Base-by-base conservation (phyloP, 1,140 invertebrate species). In the Drosophila subpulchrella region DNA sequence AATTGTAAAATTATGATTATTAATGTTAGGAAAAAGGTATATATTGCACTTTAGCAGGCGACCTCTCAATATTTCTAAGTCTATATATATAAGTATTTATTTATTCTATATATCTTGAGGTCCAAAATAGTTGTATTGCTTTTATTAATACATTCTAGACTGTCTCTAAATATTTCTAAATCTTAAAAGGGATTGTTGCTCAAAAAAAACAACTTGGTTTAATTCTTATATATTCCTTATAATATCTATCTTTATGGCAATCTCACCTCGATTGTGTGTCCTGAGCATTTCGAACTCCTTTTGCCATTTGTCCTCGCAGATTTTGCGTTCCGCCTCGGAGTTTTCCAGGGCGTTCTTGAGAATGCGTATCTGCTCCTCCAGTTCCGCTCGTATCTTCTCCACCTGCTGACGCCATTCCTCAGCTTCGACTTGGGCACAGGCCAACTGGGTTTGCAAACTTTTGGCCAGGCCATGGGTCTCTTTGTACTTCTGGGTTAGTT, bases 201-300 rank as follows among this genome's bases (percentile, higher is more conserved):
- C n/a, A n/a, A n/a, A n/a, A n/a, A n/a, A n/a, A n/a, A n/a, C n/a
- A n/a, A n/a, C n/a, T n/a, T n/a, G n/a, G n/a, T n/a, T n/a, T n/a
- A n/a, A 27, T 27, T 27, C 0, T 27, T 4, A 0, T 13, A 39
- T 39, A 20, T 39, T n/a, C 41, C 1, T 1, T 7, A 36, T 8
- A 3, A 36, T 8, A 20, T 13, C 11, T 39, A 5, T 13, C 38
- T 39, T n/a, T 39, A 13, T 13, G 5, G 13, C 32, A 24, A 0
- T 34, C 17, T 7, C 20, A 91, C 91, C 83, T 80, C 79, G 55
- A 63, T 92, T 92, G 55, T 91, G 90, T 46, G 94, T 94, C 58
- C 94, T 92, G 30, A 95, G 82, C 75, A 94, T 93, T 85, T 95
- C 94, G 62, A 95, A 95, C 59, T 96, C 95, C 71, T 93, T 92